A percentile compares a stretch with the other conserved stretches of the same genome.
Conservation (phyloP, 2,113 vertebrate genomes). For the Dissostichus mawsoni region DNA sequence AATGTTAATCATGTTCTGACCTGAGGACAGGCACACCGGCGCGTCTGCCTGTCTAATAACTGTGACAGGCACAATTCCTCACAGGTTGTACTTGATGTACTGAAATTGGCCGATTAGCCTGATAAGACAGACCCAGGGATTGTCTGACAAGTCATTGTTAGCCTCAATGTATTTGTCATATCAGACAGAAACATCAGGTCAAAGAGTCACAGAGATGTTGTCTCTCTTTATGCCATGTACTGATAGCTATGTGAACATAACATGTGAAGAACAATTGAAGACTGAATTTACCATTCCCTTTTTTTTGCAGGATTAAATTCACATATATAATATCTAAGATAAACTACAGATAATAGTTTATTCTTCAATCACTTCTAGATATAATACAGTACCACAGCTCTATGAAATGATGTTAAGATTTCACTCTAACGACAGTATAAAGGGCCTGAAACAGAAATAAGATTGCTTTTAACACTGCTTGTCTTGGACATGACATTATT, state of each 20-base stretch:
- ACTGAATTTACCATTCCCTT: neutral
- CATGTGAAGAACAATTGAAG: neutral
- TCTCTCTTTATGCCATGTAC: neutral
- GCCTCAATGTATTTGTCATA: neutral
- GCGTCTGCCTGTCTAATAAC: conserved; percentile 33
- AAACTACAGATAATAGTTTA: neutral
- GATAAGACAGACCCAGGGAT: neutral
- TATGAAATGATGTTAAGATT: neutral
- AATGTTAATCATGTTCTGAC: conserved; percentile 52
- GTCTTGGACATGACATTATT: too few species aligned
- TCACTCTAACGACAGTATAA: neutral
- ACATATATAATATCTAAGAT: neutral
- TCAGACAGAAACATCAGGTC: conserved; percentile 9
- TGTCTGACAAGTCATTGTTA: conserved; percentile 20
- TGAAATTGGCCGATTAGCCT: neutral
- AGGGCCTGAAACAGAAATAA: too few species aligned
- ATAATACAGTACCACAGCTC: neutral
- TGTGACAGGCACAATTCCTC: conserved; percentile 27
- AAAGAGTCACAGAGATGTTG: neutral
- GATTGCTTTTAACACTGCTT: too few species aligned
- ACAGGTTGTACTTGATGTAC: conserved; percentile 6
- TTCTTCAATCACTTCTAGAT: neutral
- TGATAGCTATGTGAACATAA: conserved; percentile 13
- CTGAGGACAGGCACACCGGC: conserved; percentile 39
- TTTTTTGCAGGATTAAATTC: neutral